phyloP scores from a whole-genome alignment of 2,113 vertebrate species.

The Anser brachyrhynchus region DNA sequence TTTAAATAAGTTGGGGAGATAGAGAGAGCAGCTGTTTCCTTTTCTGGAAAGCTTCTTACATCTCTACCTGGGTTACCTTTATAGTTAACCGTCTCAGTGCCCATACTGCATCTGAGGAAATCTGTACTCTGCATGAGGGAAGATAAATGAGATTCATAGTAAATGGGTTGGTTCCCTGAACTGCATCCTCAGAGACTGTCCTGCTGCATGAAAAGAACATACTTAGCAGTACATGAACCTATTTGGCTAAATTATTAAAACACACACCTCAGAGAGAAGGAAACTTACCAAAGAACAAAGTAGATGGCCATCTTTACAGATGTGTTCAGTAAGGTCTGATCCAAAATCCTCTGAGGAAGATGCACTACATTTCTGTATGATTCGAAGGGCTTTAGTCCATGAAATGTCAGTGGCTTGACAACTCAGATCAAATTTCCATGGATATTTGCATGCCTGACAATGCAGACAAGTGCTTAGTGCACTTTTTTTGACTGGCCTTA shows the following conservation, averaged over 20 bases:
- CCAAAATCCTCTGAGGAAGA: neutral
- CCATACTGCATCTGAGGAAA: neutral
- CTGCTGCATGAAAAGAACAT: neutral
- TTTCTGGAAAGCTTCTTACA: neutral
- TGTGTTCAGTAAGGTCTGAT: neutral
- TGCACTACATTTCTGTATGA: neutral
- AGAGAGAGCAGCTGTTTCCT: neutral
- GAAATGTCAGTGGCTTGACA: slow-evolving; percentile 5
- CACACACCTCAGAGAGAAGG: neutral
- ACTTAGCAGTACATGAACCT: neutral
- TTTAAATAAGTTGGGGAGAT: neutral
- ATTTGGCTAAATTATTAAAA: slow-evolving; percentile 42
- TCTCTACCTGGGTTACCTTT: neutral
- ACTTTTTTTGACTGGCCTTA: neutral
- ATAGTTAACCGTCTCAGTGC: neutral
- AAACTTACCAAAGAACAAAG: slow-evolving; percentile 1
- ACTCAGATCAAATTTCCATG: neutral
- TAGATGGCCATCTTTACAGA: neutral
- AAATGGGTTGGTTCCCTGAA: neutral
- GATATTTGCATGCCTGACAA: neutral
- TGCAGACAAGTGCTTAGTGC: neutral
- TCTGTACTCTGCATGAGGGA: neutral
- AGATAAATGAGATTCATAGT: slow-evolving; percentile 4
- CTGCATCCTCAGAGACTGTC: neutral
- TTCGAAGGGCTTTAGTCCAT: neutral